Evolutionary conservation across 1,140 invertebrate species (phyloP).

Genomic region (Nilaparvata lugens): DNA sequence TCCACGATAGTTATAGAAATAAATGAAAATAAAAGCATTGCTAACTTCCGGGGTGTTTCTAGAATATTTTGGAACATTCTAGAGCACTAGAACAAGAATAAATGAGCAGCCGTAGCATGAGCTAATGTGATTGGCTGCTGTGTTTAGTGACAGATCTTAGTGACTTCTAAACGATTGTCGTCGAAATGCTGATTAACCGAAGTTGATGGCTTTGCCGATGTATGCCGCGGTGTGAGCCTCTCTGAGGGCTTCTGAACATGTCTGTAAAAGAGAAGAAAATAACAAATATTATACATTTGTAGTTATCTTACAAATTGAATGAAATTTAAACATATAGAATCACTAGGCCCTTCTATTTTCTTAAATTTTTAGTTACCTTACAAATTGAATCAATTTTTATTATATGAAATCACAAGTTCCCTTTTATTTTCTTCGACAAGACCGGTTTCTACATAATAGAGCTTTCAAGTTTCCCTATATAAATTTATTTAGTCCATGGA

Average conservation of each 20-base stretch:
- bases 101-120: background rate
- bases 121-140: too few species aligned
- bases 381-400: too few species aligned
- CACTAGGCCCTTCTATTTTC: too few species aligned
- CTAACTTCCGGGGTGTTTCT: background rate
- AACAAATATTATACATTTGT: constrained; percentile 5
- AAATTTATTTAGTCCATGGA: background rate
- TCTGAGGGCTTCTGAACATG: constrained; percentile 92
- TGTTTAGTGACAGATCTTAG: too few species aligned
- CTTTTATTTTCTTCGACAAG: background rate
- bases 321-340: constrained; percentile 10
- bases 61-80: background rate
- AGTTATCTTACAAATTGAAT: background rate
- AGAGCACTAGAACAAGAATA: background rate
- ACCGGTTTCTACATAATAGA: background rate
- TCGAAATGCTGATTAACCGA: constrained; percentile 40
- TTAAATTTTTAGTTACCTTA: too few species aligned
- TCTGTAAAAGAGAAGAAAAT: constrained; percentile 50
- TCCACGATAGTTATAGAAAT: too few species aligned
- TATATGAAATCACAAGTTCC: background rate
- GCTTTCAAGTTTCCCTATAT: background rate
- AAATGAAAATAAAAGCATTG: background rate
- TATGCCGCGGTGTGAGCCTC: constrained; percentile 95
- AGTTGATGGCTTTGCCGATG: constrained; percentile 97
- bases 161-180: too few species aligned